Percentiles rank a stretch among this genome's conserved stretches.
Evolutionary conservation across 2,113 vertebrate genomes (phyloP).

Genomic region (Bufo bufo): DNA sequence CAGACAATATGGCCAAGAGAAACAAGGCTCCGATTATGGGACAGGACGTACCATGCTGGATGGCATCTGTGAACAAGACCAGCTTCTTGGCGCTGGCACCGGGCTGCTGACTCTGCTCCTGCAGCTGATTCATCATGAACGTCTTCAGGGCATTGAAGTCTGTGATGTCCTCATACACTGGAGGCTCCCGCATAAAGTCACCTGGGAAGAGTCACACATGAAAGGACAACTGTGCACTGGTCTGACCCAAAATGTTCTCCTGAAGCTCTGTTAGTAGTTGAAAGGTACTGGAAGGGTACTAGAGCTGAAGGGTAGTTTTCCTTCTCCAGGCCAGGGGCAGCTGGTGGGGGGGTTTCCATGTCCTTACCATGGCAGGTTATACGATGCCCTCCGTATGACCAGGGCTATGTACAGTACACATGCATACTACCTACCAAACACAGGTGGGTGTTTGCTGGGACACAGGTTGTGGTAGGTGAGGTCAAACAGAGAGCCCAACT

Average conservation of each 20-base stretch:
- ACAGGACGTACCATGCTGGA: slow-evolving; percentile 78
- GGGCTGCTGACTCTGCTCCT: slow-evolving; percentile 80
- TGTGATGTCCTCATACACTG: slow-evolving; percentile 82
- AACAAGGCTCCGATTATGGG: neutral
- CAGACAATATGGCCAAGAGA: neutral
- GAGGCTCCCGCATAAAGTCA: slow-evolving; percentile 79
- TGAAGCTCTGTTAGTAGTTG: neutral
- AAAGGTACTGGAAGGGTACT: neutral
- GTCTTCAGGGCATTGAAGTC: slow-evolving; percentile 77
- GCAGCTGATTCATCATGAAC: slow-evolving; percentile 80
- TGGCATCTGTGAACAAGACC: slow-evolving; percentile 85
- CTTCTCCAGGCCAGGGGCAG: neutral
- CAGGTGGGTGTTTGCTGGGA: slow-evolving; percentile 78
- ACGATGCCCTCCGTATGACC: too few species aligned
- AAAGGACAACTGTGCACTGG: neutral
- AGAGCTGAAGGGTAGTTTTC: too few species aligned
- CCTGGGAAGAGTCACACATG: slow-evolving; percentile 66
- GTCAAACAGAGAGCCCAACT: slow-evolving; percentile 79
- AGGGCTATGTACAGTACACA: too few species aligned
- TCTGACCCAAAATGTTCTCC: neutral
- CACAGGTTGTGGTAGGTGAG: slow-evolving; percentile 82
- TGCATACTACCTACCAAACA: slow-evolving; percentile 77
- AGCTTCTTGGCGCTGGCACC: slow-evolving; percentile 79
- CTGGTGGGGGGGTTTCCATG: too few species aligned
- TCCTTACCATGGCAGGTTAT: too few species aligned